Base-by-base conservation (phyloP, 2,797 vertebrate genomes). In the Enteromius radiatus region DNA sequence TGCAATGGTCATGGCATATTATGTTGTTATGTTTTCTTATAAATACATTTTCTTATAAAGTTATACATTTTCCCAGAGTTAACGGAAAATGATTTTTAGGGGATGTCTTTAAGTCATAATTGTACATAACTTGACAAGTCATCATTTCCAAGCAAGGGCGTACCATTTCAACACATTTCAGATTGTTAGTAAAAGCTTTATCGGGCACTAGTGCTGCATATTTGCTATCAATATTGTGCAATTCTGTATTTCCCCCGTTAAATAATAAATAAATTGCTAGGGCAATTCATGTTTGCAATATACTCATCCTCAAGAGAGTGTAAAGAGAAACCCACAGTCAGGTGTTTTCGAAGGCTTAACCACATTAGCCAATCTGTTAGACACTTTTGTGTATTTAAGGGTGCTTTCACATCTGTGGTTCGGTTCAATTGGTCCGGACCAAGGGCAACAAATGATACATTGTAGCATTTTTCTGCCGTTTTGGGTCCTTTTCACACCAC, bases 261-360 rank as follows among this genome's bases (percentile, higher is more conserved):
- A 26, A 26, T 59, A 59, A 21, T 54, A 9, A 54, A n/a, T n/a
- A 54, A 10, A n/a, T 63, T 31, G 61, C 15, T 17, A 31, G 14
- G 3, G 61, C 15, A 68, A 5, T 41, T 7, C 0, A 3, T 67
- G 65, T 67, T 70, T 26, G 28, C 41, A 47, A 47, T 70, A 23
- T 15, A 70, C 21, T 41, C 4, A 6, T 68, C n/a, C 65, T 23
- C 12, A n/a, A n/a, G 36, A 36, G 21, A n/a, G 36, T 12, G 64
- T 59, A 59, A 59, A 59, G n/a, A 59, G 36, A 68, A 41, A 41
- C 64, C 64, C 64, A n/a, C 64, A 67, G 19, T 33, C 64, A 67
- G 36, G 4, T 41, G 21, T 2, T n/a, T 70, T 28, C 4, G 0
- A 28, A 43, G 67, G 12, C 12, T 43, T 45, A 45, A 45, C 15